Evolutionary conservation across 2,888 invertebrate species (phyloP).

Genomic region (Lucinisca nassula): DNA sequence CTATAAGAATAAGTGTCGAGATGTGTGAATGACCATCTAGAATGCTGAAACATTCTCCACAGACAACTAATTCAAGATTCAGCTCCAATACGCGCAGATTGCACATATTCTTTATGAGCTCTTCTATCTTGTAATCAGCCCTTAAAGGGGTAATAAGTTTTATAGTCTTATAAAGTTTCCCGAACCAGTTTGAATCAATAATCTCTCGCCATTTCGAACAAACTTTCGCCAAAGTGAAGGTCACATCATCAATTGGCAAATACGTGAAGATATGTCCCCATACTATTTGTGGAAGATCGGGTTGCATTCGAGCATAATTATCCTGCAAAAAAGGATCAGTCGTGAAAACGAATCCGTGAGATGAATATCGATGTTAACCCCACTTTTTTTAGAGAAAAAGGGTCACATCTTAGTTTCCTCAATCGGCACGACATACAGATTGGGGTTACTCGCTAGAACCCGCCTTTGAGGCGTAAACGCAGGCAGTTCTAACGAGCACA

Average conservation of each 20-base stretch:
- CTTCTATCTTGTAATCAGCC: neutral
- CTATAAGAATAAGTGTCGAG: neutral
- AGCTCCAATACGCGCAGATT: neutral
- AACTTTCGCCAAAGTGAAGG: neutral
- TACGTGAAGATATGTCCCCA: neutral
- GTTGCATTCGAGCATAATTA: neutral
- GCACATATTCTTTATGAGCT: neutral
- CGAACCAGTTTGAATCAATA: neutral
- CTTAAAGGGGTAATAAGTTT: neutral
- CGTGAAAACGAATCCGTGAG: too few relatives aligned
- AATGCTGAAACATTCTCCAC: neutral
- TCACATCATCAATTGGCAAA: neutral
- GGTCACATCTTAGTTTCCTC: too few relatives aligned
- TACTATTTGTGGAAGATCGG: neutral
- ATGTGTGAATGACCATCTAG: neutral
- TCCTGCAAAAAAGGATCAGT: too few relatives aligned
- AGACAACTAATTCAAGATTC: neutral
- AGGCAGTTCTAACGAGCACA: too few relatives aligned
- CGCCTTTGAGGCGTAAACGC: too few relatives aligned
- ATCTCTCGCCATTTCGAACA: neutral
- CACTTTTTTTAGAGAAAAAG: too few relatives aligned
- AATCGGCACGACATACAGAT: too few relatives aligned
- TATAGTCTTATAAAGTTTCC: neutral
- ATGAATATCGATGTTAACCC: too few relatives aligned
- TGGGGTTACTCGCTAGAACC: too few relatives aligned